Percentiles rank a stretch among this genome's conserved stretches.
phyloP scores from a whole-genome alignment of 2,797 vertebrate genomes.

The Thalassophryne amazonica region DNA sequence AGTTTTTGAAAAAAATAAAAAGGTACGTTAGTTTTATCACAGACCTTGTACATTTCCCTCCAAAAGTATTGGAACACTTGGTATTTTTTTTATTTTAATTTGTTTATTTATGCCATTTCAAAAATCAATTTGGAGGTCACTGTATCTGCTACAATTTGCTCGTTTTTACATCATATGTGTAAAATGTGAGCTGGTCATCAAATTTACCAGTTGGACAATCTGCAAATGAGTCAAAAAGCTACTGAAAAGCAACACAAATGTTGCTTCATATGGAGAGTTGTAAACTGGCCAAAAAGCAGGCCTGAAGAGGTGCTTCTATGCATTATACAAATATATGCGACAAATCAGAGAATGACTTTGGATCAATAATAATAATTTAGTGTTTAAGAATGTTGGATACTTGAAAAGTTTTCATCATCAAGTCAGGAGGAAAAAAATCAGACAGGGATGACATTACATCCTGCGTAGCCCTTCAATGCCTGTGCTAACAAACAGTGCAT shows the following conservation, averaged over 20 bases:
- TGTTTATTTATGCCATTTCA: too few species aligned
- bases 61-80: too few species aligned
- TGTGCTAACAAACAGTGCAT: slow-evolving; percentile 29
- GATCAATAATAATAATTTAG: slow-evolving; percentile 24
- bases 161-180: neutral
- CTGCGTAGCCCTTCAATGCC: slow-evolving; percentile 39
- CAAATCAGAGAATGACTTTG: neutral
- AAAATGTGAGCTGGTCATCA: neutral
- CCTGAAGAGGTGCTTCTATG: neutral
- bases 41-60: too few species aligned
- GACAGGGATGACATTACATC: slow-evolving; percentile 59
- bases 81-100: too few species aligned
- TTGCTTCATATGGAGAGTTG: neutral
- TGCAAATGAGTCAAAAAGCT: slow-evolving; percentile 2
- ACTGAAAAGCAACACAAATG: slow-evolving; percentile 16
- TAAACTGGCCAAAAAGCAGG: neutral
- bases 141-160: too few species aligned
- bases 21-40: too few species aligned
- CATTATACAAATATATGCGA: slow-evolving; percentile 2
- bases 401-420: slow-evolving; percentile 22
- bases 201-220: neutral
- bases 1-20: too few species aligned
- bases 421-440: slow-evolving; percentile 55
- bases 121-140: too few species aligned
- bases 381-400: slow-evolving; percentile 41